These are phyloP conservation scores for Xestia rhomboidea DNA, from an alignment of 2,888 invertebrate species.

Conservation along the genomic window DNA sequence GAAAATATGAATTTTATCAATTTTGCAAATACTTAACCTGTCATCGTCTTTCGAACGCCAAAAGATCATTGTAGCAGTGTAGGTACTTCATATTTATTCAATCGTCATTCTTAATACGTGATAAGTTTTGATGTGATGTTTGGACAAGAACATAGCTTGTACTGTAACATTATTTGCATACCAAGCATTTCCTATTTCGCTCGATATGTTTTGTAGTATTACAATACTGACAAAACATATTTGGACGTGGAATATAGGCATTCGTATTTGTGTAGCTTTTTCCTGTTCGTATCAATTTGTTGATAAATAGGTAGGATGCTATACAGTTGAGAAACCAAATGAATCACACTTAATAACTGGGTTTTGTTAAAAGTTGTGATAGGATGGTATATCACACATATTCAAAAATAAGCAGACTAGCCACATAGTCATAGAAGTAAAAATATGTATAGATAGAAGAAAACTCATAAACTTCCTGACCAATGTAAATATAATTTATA, in stretches of 20 bases:
- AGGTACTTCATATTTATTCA: conserved; percentile 56
- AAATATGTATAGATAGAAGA: background rate
- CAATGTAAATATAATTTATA: no score
- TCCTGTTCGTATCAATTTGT: background rate
- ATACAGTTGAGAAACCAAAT: background rate
- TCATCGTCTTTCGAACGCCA: background rate
- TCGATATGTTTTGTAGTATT: conserved; percentile 16
- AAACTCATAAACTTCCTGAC: background rate
- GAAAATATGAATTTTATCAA: background rate
- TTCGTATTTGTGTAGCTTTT: background rate
- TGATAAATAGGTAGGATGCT: background rate
- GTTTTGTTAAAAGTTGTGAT: background rate
- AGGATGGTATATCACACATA: no score
- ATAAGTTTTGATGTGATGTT: conserved; percentile 42
- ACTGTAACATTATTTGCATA: conserved; percentile 43
- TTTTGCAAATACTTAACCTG: background rate
- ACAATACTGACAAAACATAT: background rate
- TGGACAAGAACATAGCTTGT: conserved; percentile 17
- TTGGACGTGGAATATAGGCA: background rate
- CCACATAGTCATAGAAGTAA: background rate
- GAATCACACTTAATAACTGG: background rate
- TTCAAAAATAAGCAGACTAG: no score
- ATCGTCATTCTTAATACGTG: conserved; percentile 56
- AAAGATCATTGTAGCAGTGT: background rate
- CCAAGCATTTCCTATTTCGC: conserved; percentile 42